Evolutionary conservation across 2,113 vertebrate species (phyloP).

Genomic region (Polypterus bichir): DNA sequence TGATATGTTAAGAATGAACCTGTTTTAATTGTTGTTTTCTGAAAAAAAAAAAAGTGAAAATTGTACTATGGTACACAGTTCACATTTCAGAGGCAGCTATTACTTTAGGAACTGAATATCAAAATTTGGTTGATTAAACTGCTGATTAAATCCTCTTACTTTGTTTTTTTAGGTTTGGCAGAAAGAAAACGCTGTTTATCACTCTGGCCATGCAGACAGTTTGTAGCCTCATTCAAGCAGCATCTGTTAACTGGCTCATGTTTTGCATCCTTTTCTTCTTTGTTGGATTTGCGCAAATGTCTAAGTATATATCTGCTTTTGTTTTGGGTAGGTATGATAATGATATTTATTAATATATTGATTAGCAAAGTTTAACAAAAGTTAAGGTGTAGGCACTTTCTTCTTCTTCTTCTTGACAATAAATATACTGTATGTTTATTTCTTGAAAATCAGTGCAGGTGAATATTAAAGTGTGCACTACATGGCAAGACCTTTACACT

Average conservation of each 20-base stretch:
- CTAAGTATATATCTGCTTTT: neutral
- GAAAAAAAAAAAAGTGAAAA: too few species aligned
- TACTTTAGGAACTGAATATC: too few species aligned
- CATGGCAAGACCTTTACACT: neutral
- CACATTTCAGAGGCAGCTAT: too few species aligned
- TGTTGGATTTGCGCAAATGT: neutral
- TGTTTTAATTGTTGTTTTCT: too few species aligned
- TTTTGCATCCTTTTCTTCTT: conserved; percentile 2
- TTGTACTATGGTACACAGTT: too few species aligned
- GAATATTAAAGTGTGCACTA: neutral
- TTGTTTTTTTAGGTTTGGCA: conserved; percentile 1
- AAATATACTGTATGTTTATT: neutral
- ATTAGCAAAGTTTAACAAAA: too few species aligned
- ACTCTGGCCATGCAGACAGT: neutral
- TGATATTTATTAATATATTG: too few species aligned
- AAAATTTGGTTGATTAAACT: too few species aligned
- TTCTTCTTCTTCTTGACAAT: neutral
- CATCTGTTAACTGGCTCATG: conserved; percentile 3
- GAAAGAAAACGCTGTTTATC: conserved; percentile 2
- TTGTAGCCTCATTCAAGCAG: neutral
- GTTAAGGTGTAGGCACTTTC: too few species aligned
- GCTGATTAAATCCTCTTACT: neutral
- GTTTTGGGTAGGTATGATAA: conserved; percentile 3
- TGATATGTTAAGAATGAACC: too few species aligned
- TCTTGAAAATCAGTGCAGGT: neutral